Evolutionary conservation across 2,113 vertebrate species (phyloP).

Genomic region (Platichthys stellatus): DNA sequence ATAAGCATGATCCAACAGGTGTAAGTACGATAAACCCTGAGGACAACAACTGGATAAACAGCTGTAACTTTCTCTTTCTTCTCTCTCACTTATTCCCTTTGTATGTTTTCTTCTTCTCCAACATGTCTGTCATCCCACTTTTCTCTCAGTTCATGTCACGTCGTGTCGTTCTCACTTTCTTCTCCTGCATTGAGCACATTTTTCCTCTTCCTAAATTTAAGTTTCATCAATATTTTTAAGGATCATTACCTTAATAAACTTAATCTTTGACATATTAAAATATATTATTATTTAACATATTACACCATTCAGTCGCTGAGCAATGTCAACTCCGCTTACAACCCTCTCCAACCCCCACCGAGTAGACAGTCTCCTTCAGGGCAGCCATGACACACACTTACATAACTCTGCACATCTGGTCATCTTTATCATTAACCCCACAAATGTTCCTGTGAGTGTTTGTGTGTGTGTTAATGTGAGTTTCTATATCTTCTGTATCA

Average conservation of each 20-base stretch:
- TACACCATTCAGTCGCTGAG: too few species aligned
- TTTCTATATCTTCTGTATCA: too few species aligned
- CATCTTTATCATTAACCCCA: conserved; percentile 12
- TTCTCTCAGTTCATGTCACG: neutral
- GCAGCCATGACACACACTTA: conserved; percentile 28
- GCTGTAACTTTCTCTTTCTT: conserved; percentile 28
- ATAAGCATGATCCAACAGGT: conserved; percentile 1
- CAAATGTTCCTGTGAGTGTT: neutral
- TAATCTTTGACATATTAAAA: too few species aligned
- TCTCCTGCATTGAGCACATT: neutral
- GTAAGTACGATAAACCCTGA: conserved; percentile 1
- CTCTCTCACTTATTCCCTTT: neutral
- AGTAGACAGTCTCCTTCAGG: neutral
- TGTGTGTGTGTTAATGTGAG: neutral
- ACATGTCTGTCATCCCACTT: neutral
- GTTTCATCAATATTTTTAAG: neutral
- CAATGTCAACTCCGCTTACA: conserved; percentile 8
- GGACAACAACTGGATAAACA: conserved; percentile 53
- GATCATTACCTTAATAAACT: neutral
- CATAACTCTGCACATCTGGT: conserved; percentile 47
- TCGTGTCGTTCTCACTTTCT: neutral
- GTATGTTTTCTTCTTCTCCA: neutral
- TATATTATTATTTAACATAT: too few species aligned
- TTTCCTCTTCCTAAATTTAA: neutral
- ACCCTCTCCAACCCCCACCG: neutral